Evolutionary conservation across 1,140 invertebrate species (phyloP).

Genomic region (Grapholita molesta): DNA sequence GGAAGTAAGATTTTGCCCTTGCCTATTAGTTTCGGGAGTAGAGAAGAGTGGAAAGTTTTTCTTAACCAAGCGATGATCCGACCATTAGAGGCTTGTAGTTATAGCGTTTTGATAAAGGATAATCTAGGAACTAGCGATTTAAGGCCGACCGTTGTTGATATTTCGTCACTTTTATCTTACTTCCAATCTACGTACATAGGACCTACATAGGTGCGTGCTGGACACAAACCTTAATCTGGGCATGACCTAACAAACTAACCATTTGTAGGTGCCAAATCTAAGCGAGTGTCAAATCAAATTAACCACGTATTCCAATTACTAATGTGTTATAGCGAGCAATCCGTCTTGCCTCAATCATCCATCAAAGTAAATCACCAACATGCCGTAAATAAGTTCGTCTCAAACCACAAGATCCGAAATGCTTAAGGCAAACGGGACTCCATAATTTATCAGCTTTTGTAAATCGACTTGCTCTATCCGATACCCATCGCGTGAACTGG

Average conservation of each 20-base stretch:
- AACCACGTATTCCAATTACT: too few relatives aligned
- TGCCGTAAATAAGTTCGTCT: conserved; percentile 11
- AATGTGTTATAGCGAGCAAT: not conserved
- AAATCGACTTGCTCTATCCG: conserved; percentile 11
- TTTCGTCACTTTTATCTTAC: too few relatives aligned
- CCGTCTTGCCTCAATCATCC: not conserved
- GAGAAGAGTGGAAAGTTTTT: not conserved
- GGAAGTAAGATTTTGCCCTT: not conserved
- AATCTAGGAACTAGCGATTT: not conserved
- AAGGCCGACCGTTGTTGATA: too few relatives aligned
- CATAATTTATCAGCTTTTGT: conserved; percentile 15
- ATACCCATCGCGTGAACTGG: conserved; percentile 12
- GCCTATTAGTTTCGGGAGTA: not conserved
- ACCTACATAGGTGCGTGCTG: too few relatives aligned
- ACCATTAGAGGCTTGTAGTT: not conserved
- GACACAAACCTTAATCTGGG: too few relatives aligned
- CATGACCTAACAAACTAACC: too few relatives aligned
- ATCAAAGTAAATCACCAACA: not conserved
- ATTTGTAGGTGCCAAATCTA: too few relatives aligned
- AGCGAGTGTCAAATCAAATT: too few relatives aligned
- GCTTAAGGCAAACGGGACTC: conserved; percentile 3
- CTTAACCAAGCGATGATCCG: not conserved
- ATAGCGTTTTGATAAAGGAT: not conserved
- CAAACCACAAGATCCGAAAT: conserved; percentile 10
- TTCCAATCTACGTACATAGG: too few relatives aligned